phyloP scores from a whole-genome alignment of 2,113 vertebrate species.

The Corythoichthys intestinalis region DNA sequence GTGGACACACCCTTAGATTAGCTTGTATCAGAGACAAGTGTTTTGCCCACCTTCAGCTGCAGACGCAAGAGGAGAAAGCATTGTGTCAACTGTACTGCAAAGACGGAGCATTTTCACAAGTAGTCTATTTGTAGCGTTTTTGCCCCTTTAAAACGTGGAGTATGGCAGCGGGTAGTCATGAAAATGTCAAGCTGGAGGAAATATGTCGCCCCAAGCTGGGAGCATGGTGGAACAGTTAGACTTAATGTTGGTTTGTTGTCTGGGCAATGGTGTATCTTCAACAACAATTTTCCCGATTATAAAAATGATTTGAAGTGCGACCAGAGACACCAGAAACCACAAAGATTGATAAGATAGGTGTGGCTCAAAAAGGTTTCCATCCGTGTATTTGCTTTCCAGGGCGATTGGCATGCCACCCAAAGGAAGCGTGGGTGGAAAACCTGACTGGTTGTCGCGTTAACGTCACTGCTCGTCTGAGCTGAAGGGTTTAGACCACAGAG shows the following conservation, averaged over 20 bases:
- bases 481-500: slow-evolving; percentile 12
- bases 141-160: slow-evolving; percentile 7
- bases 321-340: slow-evolving; percentile 8
- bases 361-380: slow-evolving; percentile 1
- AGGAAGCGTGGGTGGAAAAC: slow-evolving; percentile 50
- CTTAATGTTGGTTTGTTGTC: slow-evolving; percentile 2
- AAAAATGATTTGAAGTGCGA: slow-evolving; percentile 9
- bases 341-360: slow-evolving; percentile 54
- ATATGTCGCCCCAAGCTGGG: slow-evolving; percentile 6
- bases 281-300: not conserved
- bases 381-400: slow-evolving; percentile 50
- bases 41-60: slow-evolving; percentile 6
- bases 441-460: slow-evolving; percentile 22
- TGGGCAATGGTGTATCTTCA: slow-evolving; percentile 3
- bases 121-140: not conserved
- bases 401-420: slow-evolving; percentile 16
- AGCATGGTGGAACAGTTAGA: slow-evolving; percentile 21
- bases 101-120: slow-evolving; percentile 14
- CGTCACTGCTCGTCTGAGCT: slow-evolving; percentile 17
- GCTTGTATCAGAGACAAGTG: slow-evolving; percentile 38
- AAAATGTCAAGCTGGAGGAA: slow-evolving; percentile 30
- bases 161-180: slow-evolving; percentile 20
- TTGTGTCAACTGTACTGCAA: slow-evolving; percentile 3
- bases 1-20: slow-evolving; percentile 56
- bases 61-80: not conserved